phyloP scores from a whole-genome alignment of 2,797 vertebrate species.

The Intellagama lesueurii region DNA sequence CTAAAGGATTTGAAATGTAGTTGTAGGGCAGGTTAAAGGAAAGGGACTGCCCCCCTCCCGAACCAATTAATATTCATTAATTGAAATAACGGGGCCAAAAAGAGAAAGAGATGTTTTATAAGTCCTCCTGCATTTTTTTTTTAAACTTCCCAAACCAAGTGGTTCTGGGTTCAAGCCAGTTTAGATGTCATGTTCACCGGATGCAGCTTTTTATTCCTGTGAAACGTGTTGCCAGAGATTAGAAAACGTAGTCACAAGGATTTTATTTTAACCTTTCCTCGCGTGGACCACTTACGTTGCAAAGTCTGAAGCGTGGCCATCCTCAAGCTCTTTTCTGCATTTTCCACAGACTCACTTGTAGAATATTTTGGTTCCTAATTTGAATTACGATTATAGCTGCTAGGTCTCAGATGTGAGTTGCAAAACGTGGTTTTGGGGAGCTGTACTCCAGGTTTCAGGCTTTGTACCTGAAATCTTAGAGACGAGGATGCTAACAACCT shows the following conservation, averaged over 20 bases:
- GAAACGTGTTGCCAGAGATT: no score
- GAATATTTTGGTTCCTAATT: background rate
- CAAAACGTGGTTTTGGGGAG: no score
- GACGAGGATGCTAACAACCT: no score
- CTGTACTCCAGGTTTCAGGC: no score
- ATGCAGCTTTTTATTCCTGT: no score
- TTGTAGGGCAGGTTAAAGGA: constrained; percentile 2
- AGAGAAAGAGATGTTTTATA: background rate
- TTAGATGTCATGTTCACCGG: no score
- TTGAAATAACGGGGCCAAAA: background rate
- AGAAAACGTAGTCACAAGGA: no score
- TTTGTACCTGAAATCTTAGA: no score
- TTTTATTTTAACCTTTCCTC: background rate
- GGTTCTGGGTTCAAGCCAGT: no score
- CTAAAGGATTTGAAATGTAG: background rate
- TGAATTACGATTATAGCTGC: no score
- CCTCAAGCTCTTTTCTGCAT: background rate
- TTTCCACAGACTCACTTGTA: background rate
- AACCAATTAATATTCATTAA: background rate
- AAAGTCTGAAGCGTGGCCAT: background rate
- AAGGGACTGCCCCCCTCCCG: background rate
- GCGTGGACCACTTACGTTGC: background rate
- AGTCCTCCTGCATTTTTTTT: background rate
- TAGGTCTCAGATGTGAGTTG: no score
- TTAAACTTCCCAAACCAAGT: background rate